These are phyloP conservation scores for Gibbula magus DNA, from an alignment of 2,888 invertebrate species.

Conservation along the genomic window DNA sequence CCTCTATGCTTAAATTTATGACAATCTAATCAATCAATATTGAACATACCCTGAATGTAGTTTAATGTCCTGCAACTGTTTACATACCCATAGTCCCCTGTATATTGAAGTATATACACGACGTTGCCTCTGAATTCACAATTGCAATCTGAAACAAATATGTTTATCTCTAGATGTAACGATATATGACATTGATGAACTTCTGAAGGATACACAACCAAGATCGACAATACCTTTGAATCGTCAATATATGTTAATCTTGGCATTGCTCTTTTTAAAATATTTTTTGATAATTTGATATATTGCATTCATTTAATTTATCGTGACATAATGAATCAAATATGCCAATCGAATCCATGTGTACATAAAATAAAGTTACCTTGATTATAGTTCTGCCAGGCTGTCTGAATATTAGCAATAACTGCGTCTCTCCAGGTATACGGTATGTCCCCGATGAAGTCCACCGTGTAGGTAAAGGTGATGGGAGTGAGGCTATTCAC, in stretches of 20 bases:
- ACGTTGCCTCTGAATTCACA: neutral
- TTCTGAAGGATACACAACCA: neutral
- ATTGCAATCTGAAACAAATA: neutral
- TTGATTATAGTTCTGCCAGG: neutral
- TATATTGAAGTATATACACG: neutral
- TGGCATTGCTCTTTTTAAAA: no score
- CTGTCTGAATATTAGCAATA: neutral
- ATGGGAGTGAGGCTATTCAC: neutral
- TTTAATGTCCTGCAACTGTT: no score
- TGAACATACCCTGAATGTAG: no score
- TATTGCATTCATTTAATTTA: no score
- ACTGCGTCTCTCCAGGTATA: neutral
- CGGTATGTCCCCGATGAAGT: neutral
- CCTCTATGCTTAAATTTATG: no score
- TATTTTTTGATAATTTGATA: no score
- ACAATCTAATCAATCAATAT: no score
- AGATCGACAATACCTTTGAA: neutral
- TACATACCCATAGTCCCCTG: constrained; percentile 2
- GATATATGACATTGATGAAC: neutral
- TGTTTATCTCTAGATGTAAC: no score
- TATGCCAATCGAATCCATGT: no score
- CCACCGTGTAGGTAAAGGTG: neutral
- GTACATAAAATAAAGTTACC: neutral
- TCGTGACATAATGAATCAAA: no score
- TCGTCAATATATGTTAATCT: no score